Conservation (phyloP, 35 echinoderm and acorn worm genomes). For the Anneissia japonica region DNA sequence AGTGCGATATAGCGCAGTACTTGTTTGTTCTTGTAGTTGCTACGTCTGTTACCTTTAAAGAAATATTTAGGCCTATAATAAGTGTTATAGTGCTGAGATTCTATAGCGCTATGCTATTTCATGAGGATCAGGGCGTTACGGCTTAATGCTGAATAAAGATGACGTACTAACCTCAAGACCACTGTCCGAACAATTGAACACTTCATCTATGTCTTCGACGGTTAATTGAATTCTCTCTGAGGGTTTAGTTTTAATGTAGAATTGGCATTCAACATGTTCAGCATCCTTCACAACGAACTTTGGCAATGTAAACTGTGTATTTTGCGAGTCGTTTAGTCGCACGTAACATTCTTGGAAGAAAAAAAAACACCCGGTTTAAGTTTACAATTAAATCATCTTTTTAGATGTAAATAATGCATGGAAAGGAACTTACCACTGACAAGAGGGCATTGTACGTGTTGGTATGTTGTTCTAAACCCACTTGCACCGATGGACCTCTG, state of each 20-base stretch:
- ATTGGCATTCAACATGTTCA: neutral
- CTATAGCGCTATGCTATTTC: too few relatives aligned
- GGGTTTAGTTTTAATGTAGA: neutral
- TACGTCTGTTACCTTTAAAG: neutral
- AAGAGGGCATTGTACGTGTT: neutral
- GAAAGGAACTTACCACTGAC: neutral
- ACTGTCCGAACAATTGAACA: neutral
- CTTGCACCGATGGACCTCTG: neutral
- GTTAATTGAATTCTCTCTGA: neutral
- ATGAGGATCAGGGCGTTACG: too few relatives aligned
- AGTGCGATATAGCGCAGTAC: neutral
- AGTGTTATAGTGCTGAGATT: too few relatives aligned
- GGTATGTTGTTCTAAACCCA: neutral
- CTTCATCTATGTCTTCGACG: neutral
- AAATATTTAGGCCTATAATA: too few relatives aligned
- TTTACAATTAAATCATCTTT: too few relatives aligned
- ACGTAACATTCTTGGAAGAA: neutral
- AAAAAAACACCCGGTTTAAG: too few relatives aligned
- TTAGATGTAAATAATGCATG: too few relatives aligned
- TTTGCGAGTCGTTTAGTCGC: neutral
- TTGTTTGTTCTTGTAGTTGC: neutral
- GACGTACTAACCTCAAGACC: neutral
- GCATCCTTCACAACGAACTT: neutral
- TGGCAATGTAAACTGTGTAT: neutral
- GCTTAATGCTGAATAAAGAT: too few relatives aligned